Evolutionary conservation across 2,888 invertebrate genomes (phyloP).

Genomic region (Apotomis turbidana): DNA sequence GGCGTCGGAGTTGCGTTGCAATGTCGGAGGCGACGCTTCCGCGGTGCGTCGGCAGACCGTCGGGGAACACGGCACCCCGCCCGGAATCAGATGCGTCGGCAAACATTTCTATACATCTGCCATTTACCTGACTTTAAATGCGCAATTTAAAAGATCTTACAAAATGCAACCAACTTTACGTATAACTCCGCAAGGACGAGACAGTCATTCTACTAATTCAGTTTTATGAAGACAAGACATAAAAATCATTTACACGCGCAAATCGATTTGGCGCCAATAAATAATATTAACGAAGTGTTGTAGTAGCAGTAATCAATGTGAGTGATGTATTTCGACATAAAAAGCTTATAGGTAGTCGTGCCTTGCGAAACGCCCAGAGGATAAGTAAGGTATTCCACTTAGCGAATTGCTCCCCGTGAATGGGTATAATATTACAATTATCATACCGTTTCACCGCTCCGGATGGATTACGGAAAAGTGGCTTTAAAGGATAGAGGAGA

Average conservation of each 20-base stretch:
- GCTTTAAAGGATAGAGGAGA: slow-evolving; percentile 43
- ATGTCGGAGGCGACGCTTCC: slow-evolving; percentile 86
- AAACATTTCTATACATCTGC: slow-evolving; percentile 2
- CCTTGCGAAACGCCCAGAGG: slow-evolving; percentile 65
- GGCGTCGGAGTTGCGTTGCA: slow-evolving; percentile 64
- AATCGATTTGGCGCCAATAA: slow-evolving; percentile 39
- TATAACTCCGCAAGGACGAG: background rate
- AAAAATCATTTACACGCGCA: slow-evolving; percentile 46
- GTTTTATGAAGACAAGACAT: slow-evolving; percentile 51
- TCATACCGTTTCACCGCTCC: slow-evolving; percentile 60
- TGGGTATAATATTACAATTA: slow-evolving; percentile 71
- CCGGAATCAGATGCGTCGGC: slow-evolving; percentile 38
- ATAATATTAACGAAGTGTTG: slow-evolving; percentile 54
- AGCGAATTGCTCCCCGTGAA: slow-evolving; percentile 70
- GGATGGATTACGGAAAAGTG: slow-evolving; percentile 39
- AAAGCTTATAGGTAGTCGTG: slow-evolving; percentile 70
- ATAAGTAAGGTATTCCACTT: slow-evolving; percentile 79
- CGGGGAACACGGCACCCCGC: slow-evolving; percentile 46
- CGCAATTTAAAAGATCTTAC: background rate
- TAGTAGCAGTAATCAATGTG: slow-evolving; percentile 63
- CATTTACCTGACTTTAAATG: background rate
- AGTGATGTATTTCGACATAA: slow-evolving; percentile 72
- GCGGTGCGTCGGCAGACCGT: slow-evolving; percentile 60
- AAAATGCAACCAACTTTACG: background rate
- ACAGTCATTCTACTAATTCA: background rate